Base-by-base conservation (phyloP, 2,797 vertebrate species). In the Dallia pectoralis region DNA sequence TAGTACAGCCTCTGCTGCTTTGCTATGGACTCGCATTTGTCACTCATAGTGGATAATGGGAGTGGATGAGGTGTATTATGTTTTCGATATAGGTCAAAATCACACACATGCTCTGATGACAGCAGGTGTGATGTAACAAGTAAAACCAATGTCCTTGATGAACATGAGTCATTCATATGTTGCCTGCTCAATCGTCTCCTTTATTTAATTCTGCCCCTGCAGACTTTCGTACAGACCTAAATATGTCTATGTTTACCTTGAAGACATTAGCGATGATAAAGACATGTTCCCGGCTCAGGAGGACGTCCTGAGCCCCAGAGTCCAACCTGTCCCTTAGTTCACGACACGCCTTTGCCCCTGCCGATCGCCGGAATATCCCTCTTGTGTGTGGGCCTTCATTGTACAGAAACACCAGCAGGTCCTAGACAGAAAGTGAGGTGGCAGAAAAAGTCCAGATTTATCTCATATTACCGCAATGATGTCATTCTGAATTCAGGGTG, bases 351-450 rank as follows among this genome's bases (percentile, higher is more conserved):
- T 95, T 96, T 64, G 95, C 94, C 65, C 95, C 97, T 7, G 95
- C 96, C 0, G 97, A 95, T 0, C 95, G 94, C 1, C 97, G 94
- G 87, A 99, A 98, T 86, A 99, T 98, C 19, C 97, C 97, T 73
- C 95, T 92, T 0, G 97, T 98, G 85, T 94, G 93, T 0, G 96
- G 94, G 1, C 96, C 97, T 79, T 97, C 96, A 77, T 96, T 92
- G 84, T 96, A 95, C 77, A 99, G 93, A 12, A 96, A 94, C 18
- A 80, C 88, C 82, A 99, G 91, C 95, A 99, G 97, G 83, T 97
- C 96, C 97, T 99, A 79, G 40, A 59, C 59, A 82, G 51, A 7
- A 14, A 14, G n/a, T n/a, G 9, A 29, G 25, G 47, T 68, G 15
- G 69, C 5, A 69, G 29, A 69, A 48, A 51, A 19, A 22, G 48